phyloP scores from a whole-genome alignment of 2,113 vertebrate species.

The Sapayoa aenigma region DNA sequence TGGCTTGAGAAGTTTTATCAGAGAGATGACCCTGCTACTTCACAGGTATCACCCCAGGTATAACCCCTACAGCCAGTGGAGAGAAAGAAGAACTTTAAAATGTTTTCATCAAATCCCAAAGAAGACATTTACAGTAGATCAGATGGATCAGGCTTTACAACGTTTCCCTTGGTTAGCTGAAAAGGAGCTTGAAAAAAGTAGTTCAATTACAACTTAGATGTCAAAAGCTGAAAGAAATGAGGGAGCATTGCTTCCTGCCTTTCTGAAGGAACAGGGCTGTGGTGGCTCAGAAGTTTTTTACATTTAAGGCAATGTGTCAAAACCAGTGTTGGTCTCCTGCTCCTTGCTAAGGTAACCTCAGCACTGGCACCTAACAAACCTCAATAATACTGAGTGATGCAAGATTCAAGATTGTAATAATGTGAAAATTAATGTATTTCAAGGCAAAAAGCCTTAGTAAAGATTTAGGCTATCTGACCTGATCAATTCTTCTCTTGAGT shows the following conservation, averaged over 20 bases:
- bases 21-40: not conserved
- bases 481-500: not conserved
- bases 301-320: not conserved
- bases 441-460: not conserved
- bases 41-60: not conserved
- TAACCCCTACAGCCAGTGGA: not conserved
- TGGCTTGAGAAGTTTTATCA: not conserved
- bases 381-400: fast-evolving
- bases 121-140: not conserved
- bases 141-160: not conserved
- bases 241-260: not conserved
- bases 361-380: not conserved
- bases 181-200: not conserved
- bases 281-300: not conserved
- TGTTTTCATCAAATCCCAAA: not conserved
- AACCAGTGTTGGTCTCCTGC: not conserved
- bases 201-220: not conserved
- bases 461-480: not conserved
- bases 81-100: not conserved
- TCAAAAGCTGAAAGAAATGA: not conserved
- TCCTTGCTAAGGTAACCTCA: not conserved
- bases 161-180: not conserved
- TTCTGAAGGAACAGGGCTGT: not conserved
- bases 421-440: not conserved
- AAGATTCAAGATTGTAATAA: not conserved